Conservation (phyloP, 2,888 invertebrate genomes). For the Mycogona germanica region DNA sequence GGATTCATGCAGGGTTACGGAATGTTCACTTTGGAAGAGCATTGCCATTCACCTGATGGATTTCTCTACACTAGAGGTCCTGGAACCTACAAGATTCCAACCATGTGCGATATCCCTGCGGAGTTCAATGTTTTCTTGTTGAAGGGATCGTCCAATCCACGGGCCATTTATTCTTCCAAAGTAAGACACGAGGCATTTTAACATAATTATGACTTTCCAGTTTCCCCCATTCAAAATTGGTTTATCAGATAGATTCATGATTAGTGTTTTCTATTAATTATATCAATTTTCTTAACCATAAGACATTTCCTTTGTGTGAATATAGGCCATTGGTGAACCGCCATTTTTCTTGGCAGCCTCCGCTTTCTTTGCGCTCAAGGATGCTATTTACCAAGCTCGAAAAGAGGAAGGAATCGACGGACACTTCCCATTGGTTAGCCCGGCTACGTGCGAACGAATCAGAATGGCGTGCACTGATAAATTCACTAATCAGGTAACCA, state of each 20-base stretch:
- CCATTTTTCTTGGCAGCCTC: slow-evolving; percentile 83
- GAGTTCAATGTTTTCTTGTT: slow-evolving; percentile 86
- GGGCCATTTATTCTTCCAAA: slow-evolving; percentile 92
- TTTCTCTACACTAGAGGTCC: slow-evolving; percentile 73
- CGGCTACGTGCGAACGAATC: slow-evolving; percentile 78
- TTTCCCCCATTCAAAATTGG: too few species aligned
- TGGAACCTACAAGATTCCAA: slow-evolving; percentile 87
- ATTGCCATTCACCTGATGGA: slow-evolving; percentile 74
- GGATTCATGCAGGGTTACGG: slow-evolving; percentile 92
- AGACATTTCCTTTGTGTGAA: too few species aligned
- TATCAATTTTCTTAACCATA: too few species aligned
- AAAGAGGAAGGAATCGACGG: slow-evolving; percentile 47
- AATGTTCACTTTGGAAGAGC: slow-evolving; percentile 77
- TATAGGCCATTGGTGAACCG: slow-evolving; percentile 87
- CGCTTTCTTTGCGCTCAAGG: slow-evolving; percentile 77
- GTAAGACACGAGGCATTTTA: too few species aligned
- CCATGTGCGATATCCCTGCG: slow-evolving; percentile 78
- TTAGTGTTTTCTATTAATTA: too few species aligned
- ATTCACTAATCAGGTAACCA: slow-evolving; percentile 65
- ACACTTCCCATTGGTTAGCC: slow-evolving; percentile 58
- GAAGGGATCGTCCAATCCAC: slow-evolving; percentile 77
- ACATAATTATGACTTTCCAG: too few species aligned
- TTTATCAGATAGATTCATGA: too few species aligned
- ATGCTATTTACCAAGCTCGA: slow-evolving; percentile 69
- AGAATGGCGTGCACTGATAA: slow-evolving; percentile 79